Base-by-base conservation (phyloP, 2,113 vertebrate species). In the Chaetodon trifascialis region DNA sequence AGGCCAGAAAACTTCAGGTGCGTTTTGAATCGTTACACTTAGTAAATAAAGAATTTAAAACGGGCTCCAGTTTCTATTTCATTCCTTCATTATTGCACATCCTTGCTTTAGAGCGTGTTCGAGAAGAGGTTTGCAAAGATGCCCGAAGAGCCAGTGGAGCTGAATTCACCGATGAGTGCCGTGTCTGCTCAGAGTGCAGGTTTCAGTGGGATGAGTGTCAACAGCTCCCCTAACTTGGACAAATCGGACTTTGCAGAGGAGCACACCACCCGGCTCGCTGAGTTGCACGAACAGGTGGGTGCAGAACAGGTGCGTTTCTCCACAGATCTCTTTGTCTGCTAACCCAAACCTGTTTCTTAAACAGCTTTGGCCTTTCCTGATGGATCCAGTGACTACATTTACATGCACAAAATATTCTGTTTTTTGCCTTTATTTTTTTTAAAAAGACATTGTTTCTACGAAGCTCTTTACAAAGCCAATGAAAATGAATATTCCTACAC, bases 61-160 rank as follows among this genome's bases (percentile, higher is more conserved):
- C 9, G 0, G 0, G 16, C 7, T 58, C 1, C 2, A 10, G 15
- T 47, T 9, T 65, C 5, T 10, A 1, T 55, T 64, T 66, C 3
- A 40, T 36, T 51, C 6, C 65, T 25, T 75, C 12, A 0, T 62
- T 34, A 1, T 4, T 51, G 11, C 44, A 19, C 8, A 0, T 17
- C 4, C 76, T 54, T 60, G 15, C n/a, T 64, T 46, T 30, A 99
- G 98, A 96, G 97, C 0, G 96, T 99, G 76, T 99, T 99, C 25
- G 98, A 99, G 93, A 97, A 97, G 96, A 96, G 95, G 38, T 99
- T 99, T 7, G 97, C 97, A 30, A 98, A 97, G 89, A 97, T 99
- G 96, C 98, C 97, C 0, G 98, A 99, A 0, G 97, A 98, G 86
- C 95, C 95, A 0, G 89, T 93, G 12, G 96, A 96, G 71, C 68